Base-by-base conservation (phyloP, 2,113 vertebrate species). In the Mastomys coucha region DNA sequence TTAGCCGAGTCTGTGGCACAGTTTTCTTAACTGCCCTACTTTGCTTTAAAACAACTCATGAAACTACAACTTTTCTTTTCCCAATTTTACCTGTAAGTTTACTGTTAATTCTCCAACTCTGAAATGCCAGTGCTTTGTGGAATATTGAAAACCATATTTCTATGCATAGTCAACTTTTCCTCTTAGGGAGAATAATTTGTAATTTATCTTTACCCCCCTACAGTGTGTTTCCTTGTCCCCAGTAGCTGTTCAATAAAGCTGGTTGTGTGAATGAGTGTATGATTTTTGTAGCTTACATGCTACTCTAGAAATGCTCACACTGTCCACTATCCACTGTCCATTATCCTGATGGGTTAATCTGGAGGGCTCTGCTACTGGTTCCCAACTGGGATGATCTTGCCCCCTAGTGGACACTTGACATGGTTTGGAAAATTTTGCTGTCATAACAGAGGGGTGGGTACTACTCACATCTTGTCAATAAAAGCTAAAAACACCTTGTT, bases 1-100 rank as follows among this genome's bases (percentile, higher is more conserved):
- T 85, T 93, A 96, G 89, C 39, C 1, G 77, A 58, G 60, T 87
- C 72, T 73, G 42, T 96, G 60, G 72, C 88, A 81, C 16, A 56
- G 36, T 94, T 96, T 97, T 93, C 39, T 82, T 91, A 80, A 95
- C 56, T 87, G 92, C 72, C 72, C 81, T 95, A 78, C 77, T 95
- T 93, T 96, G 81, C 72, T 86, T 96, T 91, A 77, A 94, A 96
- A 96, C 36, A 94, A 82, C 53, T 49, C 81, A 65, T 9, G 49
- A 89, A 95, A 2, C 20, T 95, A 16, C 17, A 42, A 63, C 22
- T 92, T 70, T 77, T 86, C 65, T 56, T 69, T 17, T 87, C 33
- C 42, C 1, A 58, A 1, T 89, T 70, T 94, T 96, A 70, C 78
- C 58, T 86, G 53, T n/a, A 78, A 14, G 77, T 31, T 84, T 95